Base-by-base conservation (phyloP, 1,140 invertebrate species). In the Pogonomyrmex californicus region DNA sequence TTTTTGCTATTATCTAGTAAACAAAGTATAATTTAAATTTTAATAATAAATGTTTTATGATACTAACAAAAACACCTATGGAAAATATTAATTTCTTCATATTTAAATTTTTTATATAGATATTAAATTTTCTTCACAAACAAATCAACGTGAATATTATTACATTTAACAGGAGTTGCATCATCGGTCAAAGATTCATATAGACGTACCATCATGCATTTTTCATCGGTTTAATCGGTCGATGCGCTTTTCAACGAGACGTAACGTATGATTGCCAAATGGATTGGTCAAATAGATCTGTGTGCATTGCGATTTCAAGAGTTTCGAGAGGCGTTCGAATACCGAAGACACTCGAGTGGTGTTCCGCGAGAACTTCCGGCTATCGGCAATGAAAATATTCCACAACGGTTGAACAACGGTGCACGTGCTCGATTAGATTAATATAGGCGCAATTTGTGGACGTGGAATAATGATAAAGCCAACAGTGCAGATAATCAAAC, bases 321-420 rank as follows among this genome's bases (percentile, higher is more conserved):
- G 36, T 23, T 62, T 86, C 51, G 30, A 81, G 85, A 81, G 62
- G 33, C 23, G 17, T 82, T 60, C 49, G 60, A 81, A 62, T 81
- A 30, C 47, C 49, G 10, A 38, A 54, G 12, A 38, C 30, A 66
- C 41, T 86, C 71, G 41, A 79, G 49, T 23, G 62, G 3, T 17
- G 30, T 36, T 60, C 10, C 38, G 41, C 30, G 51, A 33, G 12
- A 33, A 54, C 17, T 82, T 68, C 51, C 51, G 10, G 17, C 2
- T 12, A 47, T 4, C 49, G 17, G 78, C 66, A 71, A 78, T 49
- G 51, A 68, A 86, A 79, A 81, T 79, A 86, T 44, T 41, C 62
- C 58, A 12, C 62, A 14, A 23, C 65, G 23, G 62, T 86, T 17
- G 49, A 36, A 79, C 60, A 85, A 83, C 33, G 41, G 47, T 38